These are phyloP conservation scores for Diabrotica balteata DNA, from an alignment of 2,888 invertebrate species.

Conservation along the genomic window DNA sequence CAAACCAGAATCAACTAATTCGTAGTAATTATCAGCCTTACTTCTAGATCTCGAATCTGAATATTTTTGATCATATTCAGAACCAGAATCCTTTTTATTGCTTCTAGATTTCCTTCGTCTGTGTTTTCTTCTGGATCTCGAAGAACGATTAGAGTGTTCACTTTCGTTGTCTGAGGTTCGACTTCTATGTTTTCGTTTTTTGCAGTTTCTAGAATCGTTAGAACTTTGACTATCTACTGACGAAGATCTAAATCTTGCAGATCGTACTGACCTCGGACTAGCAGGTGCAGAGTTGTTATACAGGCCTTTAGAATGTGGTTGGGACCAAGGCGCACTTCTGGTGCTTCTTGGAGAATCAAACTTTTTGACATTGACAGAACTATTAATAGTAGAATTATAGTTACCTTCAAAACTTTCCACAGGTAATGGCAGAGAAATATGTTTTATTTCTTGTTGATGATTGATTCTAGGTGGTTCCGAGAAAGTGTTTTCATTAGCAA, in stretches of 20 bases:
- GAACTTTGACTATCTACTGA: slow-evolving; percentile 91
- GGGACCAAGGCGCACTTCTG: slow-evolving; percentile 81
- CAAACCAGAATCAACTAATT: slow-evolving; percentile 85
- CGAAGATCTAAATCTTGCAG: slow-evolving; percentile 76
- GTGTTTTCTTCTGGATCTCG: slow-evolving; percentile 78
- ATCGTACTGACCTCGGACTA: slow-evolving; percentile 83
- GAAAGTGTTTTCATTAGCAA: slow-evolving; percentile 57
- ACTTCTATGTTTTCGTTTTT: slow-evolving; percentile 80
- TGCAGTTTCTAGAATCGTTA: slow-evolving; percentile 80
- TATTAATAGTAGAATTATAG: slow-evolving; percentile 33
- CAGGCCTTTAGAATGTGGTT: slow-evolving; percentile 74
- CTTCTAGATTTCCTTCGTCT: slow-evolving; percentile 79
- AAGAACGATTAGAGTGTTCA: slow-evolving; percentile 85
- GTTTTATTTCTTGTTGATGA: slow-evolving; percentile 60
- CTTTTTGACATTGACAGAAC: slow-evolving; percentile 48
- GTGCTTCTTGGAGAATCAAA: slow-evolving; percentile 82
- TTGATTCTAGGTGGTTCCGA: slow-evolving; percentile 36
- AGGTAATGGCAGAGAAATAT: slow-evolving; percentile 66
- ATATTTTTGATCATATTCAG: slow-evolving; percentile 72
- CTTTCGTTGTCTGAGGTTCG: slow-evolving; percentile 90
- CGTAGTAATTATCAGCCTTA: slow-evolving; percentile 60
- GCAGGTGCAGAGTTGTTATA: slow-evolving; percentile 67
- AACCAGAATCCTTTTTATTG: slow-evolving; percentile 75
- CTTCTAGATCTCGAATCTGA: slow-evolving; percentile 38
- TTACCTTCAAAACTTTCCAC: slow-evolving; percentile 62